Evolutionary conservation across 1,140 invertebrate species (phyloP), one percentile per base, ranked within the genome.

Genomic region (Rhopalosiphum maidis): DNA sequence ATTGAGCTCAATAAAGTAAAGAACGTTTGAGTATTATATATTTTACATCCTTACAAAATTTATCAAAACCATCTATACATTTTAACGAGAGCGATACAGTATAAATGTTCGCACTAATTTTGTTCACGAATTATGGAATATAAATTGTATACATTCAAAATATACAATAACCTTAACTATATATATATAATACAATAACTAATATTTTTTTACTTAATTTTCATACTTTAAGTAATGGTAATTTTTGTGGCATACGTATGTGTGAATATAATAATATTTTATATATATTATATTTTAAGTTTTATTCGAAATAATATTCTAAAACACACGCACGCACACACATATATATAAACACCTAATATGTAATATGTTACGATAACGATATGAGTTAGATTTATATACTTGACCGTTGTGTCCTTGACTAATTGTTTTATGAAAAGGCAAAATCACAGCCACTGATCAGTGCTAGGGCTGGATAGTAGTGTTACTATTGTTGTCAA

Each of bases 401-500:
- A 85, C 37, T 85, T 43, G 30, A 30, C 83, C 41, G 37, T 85
- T 25, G 41, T 85, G 23, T 43, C 23, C 37, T 85, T 87, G 43
- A 48, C 43, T 48, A 48, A 87, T 48, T 48, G 46, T 48, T 87
- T 48, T 87, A 46, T 35, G 46, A 87, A 87, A 87, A 87, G n/a
- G 37, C 86, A 48, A 87, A 25, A 46, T 87, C 85, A 87, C 23
- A n/a, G 21, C 46, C 86, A 48, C 30, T 51, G 30, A 87, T 87
- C 86, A 35, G 46, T 48, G 15, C n/a, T n/a, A 9, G 86, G 6
- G 21, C 18, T 86, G 35, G 9, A 85, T 23, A 85, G 35, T 23
- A 85, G 22, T 48, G 86, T 87, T 87, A 87, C 43, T 87, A 87
- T 87, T 87, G 37, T 87, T 87, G 30, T 87, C 30, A 51, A 48